These are phyloP conservation scores for Ailuropoda melanoleuca DNA, from an alignment of 2,113 vertebrate species.

Conservation along the genomic window DNA sequence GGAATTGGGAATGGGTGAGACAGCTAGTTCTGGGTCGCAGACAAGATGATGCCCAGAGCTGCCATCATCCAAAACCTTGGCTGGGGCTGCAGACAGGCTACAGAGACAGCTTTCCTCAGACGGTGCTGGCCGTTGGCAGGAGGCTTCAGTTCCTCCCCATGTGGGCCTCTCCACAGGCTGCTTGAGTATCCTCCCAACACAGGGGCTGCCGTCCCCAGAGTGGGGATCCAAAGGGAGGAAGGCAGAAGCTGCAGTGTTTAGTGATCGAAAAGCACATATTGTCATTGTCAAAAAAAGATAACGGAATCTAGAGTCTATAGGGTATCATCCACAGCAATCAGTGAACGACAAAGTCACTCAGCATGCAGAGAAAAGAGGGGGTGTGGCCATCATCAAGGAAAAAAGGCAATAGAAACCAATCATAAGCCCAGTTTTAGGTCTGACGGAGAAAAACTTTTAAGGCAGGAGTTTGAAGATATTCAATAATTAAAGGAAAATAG, in stretches of 20 bases:
- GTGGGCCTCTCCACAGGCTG: background rate
- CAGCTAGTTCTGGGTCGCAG: background rate
- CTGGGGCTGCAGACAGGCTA: background rate
- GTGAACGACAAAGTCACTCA: background rate
- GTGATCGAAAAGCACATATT: too few relatives aligned
- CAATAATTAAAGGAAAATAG: background rate
- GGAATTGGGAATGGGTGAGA: background rate
- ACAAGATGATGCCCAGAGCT: background rate
- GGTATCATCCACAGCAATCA: background rate
- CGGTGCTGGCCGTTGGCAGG: background rate
- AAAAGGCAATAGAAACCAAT: background rate
- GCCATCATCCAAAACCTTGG: background rate
- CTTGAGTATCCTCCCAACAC: background rate
- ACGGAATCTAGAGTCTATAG: background rate
- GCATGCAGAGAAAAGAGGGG: background rate
- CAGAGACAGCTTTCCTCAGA: background rate
- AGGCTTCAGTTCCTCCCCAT: background rate
- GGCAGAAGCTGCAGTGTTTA: background rate
- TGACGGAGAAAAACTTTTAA: background rate
- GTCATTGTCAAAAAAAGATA: background rate
- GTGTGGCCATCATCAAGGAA: background rate
- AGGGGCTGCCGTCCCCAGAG: background rate
- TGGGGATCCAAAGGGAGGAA: background rate
- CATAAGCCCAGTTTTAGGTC: background rate
- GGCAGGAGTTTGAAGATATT: background rate